A percentile compares a stretch with the other conserved stretches of the same genome.
Conservation (phyloP, 2,113 vertebrate genomes). For the Paramisgurnus dabryanus region DNA sequence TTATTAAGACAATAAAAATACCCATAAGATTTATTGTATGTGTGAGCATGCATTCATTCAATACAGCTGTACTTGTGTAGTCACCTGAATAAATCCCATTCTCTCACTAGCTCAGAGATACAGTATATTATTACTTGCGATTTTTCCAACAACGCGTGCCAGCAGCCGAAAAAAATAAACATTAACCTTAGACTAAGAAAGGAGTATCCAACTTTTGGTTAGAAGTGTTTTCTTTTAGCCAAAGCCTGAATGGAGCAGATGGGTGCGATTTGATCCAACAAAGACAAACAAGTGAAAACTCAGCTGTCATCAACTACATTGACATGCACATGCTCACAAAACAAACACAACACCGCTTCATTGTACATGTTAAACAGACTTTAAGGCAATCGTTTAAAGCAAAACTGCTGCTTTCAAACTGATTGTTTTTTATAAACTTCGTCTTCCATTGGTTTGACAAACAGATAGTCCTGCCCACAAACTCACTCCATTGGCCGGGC, state of each 20-base stretch:
- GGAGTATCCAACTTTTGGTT: background rate
- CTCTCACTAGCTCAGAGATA: background rate
- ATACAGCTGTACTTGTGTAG: too few species aligned
- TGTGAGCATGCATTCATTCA: too few species aligned
- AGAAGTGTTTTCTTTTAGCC: background rate
- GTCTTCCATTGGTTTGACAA: too few species aligned
- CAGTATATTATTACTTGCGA: background rate
- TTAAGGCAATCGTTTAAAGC: background rate
- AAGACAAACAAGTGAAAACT: slow-evolving; percentile 64
- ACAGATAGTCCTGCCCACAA: too few species aligned
- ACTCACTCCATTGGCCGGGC: too few species aligned
- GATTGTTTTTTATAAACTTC: too few species aligned
- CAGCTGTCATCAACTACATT: slow-evolving; percentile 30
- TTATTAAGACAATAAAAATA: too few species aligned
- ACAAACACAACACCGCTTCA: too few species aligned
- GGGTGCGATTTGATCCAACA: slow-evolving; percentile 48
- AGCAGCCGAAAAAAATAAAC: slow-evolving; percentile 41
- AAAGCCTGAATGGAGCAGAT: background rate
- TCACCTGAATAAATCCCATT: background rate
- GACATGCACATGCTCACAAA: background rate
- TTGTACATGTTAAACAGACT: background rate
- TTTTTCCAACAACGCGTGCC: slow-evolving; percentile 14
- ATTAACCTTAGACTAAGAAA: background rate
- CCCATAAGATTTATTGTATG: too few species aligned
- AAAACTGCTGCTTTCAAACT: too few species aligned